phyloP scores from a whole-genome alignment of 1,140 invertebrate genomes.

The Tribolium madens region DNA sequence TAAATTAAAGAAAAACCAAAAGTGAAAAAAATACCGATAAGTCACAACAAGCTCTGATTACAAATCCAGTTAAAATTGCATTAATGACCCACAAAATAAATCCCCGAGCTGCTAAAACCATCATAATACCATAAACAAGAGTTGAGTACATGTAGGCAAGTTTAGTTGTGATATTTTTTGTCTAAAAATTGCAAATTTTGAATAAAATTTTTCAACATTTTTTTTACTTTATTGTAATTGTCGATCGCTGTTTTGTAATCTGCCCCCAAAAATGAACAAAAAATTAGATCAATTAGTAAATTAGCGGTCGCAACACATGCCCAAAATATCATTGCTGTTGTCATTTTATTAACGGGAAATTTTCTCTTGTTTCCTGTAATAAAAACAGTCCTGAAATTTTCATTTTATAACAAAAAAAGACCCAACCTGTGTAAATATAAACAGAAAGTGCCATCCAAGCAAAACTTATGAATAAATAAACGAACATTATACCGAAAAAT shows the following conservation, averaged over 20 bases:
- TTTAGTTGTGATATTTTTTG: not conserved
- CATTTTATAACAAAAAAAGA: no score
- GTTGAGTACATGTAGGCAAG: not conserved
- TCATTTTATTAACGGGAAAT: not conserved
- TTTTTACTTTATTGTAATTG: not conserved
- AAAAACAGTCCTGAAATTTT: not conserved
- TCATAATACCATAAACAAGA: not conserved
- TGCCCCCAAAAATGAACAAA: not conserved
- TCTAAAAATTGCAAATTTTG: not conserved
- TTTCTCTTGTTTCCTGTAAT: not conserved
- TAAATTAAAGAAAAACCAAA: not conserved
- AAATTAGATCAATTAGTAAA: not conserved
- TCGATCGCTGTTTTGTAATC: not conserved
- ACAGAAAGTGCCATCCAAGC: not conserved
- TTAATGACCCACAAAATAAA: not conserved
- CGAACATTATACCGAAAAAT: not conserved
- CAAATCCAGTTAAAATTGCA: not conserved
- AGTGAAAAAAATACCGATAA: not conserved
- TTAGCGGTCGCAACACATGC: not conserved
- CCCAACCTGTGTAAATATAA: not conserved
- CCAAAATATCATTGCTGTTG: not conserved
- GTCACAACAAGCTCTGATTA: not conserved
- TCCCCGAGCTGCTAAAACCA: not conserved
- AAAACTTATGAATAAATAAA: not conserved
- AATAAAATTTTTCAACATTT: not conserved